Evolutionary conservation across 2,888 invertebrate species (phyloP), one percentile per base, ranked within the genome.

Genomic region (Aphodius granarius): DNA sequence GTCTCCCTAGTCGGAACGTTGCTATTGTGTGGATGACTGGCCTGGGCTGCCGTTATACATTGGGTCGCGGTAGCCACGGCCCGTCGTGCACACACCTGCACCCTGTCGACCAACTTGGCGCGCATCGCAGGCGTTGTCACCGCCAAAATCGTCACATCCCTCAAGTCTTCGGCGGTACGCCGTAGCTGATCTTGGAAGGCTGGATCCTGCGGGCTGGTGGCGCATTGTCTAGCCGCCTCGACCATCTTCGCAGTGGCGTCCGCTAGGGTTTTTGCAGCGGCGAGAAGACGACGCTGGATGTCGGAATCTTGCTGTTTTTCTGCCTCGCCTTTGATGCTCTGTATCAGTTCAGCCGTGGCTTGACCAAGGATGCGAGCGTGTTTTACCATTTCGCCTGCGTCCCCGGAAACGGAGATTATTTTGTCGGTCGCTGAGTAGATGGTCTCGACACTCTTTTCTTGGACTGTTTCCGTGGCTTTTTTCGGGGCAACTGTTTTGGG

Each of bases 241-340:
- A 99, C 98, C 94, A 99, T 95, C 80, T 95, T 91, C 0, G 98
- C 96, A 0, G 99, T 99, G 0, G 99, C 99, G 86, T 99, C 98
- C 0, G 99, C 99, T 66, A 96, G 86, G 75, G 95, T 91, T 85
- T 98, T 98, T 16, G 99, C 99, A 0, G 99, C 99, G 0, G 97
- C 97, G 68, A 99, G 87, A 73, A 99, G 88, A 75, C 95, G 92
- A 79, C 95, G 92, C 83, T 98, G 97, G n/a, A 94, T 90, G 74
- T 97, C 97, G 0, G 96, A 93, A 85, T 95, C 95, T 0, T 94
- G 92, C 83, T 96, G 94, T 63, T 91, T 91, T 83, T 97, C 97
- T 0, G 99, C 99, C 85, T 99, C 97, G 70, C 96, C 93, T 89
- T 98, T 97, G 83, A 99, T 98, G 82, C 95, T 95, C 83, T 96